Percentiles rank a stretch among this genome's conserved stretches.
These are phyloP conservation scores for Cheumatopsyche charites DNA, from an alignment of 1,140 invertebrate genomes.

Conservation along the genomic window DNA sequence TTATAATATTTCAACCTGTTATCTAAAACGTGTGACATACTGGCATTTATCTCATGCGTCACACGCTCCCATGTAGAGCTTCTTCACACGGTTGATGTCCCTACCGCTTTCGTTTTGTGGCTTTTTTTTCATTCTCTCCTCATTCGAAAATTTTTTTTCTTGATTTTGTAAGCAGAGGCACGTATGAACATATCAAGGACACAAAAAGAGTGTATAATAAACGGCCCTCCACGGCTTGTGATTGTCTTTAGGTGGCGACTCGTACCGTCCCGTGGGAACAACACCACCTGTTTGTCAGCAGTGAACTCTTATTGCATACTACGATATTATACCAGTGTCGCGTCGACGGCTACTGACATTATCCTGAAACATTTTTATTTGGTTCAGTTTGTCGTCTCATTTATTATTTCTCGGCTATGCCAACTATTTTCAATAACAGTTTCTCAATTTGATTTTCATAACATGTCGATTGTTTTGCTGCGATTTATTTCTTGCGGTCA, in stretches of 20 bases:
- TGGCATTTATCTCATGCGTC: slow-evolving; percentile 27
- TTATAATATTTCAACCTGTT: no score
- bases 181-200: slow-evolving; percentile 15
- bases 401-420: neutral
- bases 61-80: slow-evolving; percentile 5
- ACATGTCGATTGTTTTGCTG: no score
- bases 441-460: no score
- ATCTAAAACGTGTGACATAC: no score
- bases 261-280: slow-evolving; percentile 36
- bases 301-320: slow-evolving; percentile 14
- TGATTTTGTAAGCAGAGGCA: neutral
- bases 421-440: no score
- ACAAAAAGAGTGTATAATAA: slow-evolving; percentile 29
- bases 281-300: slow-evolving; percentile 34
- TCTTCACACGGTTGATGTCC: slow-evolving; percentile 30
- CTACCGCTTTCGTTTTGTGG: neutral
- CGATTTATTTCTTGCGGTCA: no score
- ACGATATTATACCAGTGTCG: neutral
- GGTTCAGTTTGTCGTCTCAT: neutral
- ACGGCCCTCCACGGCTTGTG: slow-evolving; percentile 8
- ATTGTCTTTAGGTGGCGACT: slow-evolving; percentile 34
- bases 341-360: neutral
- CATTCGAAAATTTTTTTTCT: no score
- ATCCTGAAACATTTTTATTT: neutral
- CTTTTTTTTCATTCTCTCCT: neutral